phyloP scores from a whole-genome alignment of 2,888 invertebrate genomes.

The Lacanobia wlatinum region DNA sequence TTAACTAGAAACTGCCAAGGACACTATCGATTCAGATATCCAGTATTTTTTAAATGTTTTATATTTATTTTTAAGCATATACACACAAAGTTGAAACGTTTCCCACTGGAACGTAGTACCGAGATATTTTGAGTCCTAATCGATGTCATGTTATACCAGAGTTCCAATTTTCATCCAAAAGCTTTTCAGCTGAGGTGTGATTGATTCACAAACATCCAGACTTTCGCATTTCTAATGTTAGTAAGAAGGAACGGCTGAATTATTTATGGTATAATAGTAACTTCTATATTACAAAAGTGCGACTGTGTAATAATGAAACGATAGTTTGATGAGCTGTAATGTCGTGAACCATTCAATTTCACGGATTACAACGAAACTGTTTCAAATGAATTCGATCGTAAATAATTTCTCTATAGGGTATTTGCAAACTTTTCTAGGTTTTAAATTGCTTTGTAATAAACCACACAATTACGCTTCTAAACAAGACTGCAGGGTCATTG shows the following conservation, averaged over 20 bases:
- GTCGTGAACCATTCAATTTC: slow-evolving; percentile 54
- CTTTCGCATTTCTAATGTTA: neutral
- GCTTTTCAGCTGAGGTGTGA: neutral
- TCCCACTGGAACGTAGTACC: neutral
- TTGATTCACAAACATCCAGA: neutral
- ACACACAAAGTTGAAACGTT: neutral
- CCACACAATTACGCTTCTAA: slow-evolving; percentile 61
- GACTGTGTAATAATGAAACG: slow-evolving; percentile 2
- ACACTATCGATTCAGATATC: no score
- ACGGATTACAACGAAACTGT: slow-evolving; percentile 57
- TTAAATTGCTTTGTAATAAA: slow-evolving; percentile 62
- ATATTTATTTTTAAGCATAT: neutral
- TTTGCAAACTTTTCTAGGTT: slow-evolving; percentile 56
- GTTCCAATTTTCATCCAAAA: neutral
- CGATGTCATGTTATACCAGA: neutral
- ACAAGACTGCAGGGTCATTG: slow-evolving; percentile 75
- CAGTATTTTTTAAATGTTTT: neutral
- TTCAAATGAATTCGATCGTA: slow-evolving; percentile 55
- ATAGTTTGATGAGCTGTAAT: slow-evolving; percentile 51
- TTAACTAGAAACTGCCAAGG: neutral
- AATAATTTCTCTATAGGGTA: slow-evolving; percentile 52
- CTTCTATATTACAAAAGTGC: slow-evolving; percentile 46
- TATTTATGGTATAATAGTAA: neutral
- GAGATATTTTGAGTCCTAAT: neutral
- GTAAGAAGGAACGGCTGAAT: neutral